Base-by-base conservation (phyloP, 1,140 invertebrate species). In the Drosophila repleta region DNA sequence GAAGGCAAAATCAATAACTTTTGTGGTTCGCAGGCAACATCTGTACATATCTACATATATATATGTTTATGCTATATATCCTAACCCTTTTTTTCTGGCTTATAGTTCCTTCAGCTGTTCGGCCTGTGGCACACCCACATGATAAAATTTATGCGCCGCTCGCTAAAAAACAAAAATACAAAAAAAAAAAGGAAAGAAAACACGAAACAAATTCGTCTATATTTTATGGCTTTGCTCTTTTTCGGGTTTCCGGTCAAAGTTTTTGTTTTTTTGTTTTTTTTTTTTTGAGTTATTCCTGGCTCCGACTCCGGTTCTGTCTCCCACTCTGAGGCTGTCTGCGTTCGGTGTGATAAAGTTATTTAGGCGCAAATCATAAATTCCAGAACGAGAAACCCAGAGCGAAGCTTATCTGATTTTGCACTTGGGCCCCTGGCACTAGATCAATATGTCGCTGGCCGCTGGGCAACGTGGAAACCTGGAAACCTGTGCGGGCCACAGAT, bases 281-380 rank as follows among this genome's bases (percentile, higher is more conserved):
- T 61, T 17, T 48, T 48, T 13, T 20, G 39, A 24, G 62, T 13
- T 48, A 56, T 61, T 51, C 69, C 63, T 62, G 37, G 8, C 46
- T 57, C 45, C 15, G 21, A 17, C 41, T 53, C 24, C 41, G 32
- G 53, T 48, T 55, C 58, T 56, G 49, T 20, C 45, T 43, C 39
- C n/a, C n/a, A 17, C 39, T 43, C n/a, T 15, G 3, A 35, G n/a
- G n/a, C n/a, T 15, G n/a, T 55, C 32, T 53, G 43, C 8, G 6
- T 32, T 13, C 29, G 57, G 82, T 74, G 83, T 87, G 83, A 88
- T 88, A 89, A 88, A 88, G 83, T 84, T 88, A 88, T 88, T 88
- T 88, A 89, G 84, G 83, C 83, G 83, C 83, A 88, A 88, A 89
- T 82, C 79, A 88, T 88, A 88, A 88, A 88, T 88, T 88, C 83